Evolutionary conservation across 1,140 invertebrate genomes (phyloP), one percentile per base, ranked within the genome.

Genomic region (Sinonovacula constricta): DNA sequence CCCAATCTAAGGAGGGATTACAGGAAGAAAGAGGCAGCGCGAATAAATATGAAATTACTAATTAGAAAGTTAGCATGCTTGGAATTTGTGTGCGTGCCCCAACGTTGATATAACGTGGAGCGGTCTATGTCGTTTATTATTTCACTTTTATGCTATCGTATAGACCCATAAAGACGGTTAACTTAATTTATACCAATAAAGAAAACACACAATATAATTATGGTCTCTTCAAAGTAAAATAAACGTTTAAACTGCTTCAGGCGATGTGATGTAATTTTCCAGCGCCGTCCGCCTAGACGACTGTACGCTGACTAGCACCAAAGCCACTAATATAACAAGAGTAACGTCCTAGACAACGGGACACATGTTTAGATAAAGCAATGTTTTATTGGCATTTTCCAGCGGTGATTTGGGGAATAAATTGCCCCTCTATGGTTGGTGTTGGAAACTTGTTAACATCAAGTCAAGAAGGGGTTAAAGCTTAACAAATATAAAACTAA

Each of bases 61-160:
- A 76, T 76, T 76, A 67, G 72, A 76, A 76, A 76, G 62, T 76
- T 66, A 66, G 67, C 72, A 76, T 76, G 72, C 36, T 30, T 31
- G 54, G 72, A 76, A 76, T 76, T 66, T 67, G 54, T 59, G 65
- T 56, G 33, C 72, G 53, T 63, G 63, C 49, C 56, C 62, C 72
- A 30, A 54, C 67, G 67, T 66, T 76, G 72, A 67, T 34, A n/a
- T 76, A 57, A 28, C 30, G 30, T 57, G 31, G 67, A 67, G 62
- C 33, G 34, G 31, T 49, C 59, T 18, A 24, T 28, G 30, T 62
- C 28, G 72, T 76, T 75, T 76, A 76, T 76, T 45, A 62, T 63
- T 45, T 14, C 67, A 15, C 45, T 66, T 76, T 67, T 57, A 76
- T 76, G 72, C 72, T 66, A 76, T 76, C 62, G 62, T 56, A 66